Evolutionary conservation across 2,888 invertebrate species (phyloP).

Genomic region (Phortica magna): DNA sequence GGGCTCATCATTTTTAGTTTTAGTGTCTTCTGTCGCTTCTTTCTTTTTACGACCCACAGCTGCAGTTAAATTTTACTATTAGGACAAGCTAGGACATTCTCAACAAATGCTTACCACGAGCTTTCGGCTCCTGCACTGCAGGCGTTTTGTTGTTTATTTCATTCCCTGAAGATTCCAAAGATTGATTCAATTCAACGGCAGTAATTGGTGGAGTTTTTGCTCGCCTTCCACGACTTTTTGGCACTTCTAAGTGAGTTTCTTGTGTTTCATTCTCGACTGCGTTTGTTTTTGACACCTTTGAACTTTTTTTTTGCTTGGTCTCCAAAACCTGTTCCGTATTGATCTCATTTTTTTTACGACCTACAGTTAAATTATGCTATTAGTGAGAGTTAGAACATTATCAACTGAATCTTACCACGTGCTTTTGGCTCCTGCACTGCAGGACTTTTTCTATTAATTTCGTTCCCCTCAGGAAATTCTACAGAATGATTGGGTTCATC

Average conservation of each 20-base stretch:
- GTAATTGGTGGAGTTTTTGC: constrained; percentile 31
- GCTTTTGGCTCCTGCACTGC: background rate
- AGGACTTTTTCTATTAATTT: constrained; percentile 5
- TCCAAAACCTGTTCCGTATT: background rate
- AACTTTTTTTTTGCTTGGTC: background rate
- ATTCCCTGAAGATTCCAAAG: too few species aligned
- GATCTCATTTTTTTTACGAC: too few species aligned
- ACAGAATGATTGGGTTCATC: too few species aligned
- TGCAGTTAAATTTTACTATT: too few species aligned
- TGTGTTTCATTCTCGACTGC: background rate
- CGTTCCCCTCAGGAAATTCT: too few species aligned
- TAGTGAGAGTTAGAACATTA: background rate
- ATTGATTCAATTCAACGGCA: too few species aligned
- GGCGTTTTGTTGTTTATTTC: too few species aligned
- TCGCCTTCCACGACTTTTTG: constrained; percentile 46
- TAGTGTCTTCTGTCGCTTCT: constrained; percentile 26
- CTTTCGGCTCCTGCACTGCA: background rate
- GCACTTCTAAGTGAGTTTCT: background rate
- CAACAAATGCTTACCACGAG: constrained; percentile 27
- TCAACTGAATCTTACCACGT: background rate
- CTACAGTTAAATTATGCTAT: background rate
- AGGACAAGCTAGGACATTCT: background rate
- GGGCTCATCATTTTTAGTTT: background rate
- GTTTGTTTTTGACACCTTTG: background rate
- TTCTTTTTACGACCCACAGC: constrained; percentile 43